A percentile compares a stretch with the other conserved stretches of the same genome.
Conservation (phyloP, 1,140 invertebrate genomes). For the Papilio helenus region DNA sequence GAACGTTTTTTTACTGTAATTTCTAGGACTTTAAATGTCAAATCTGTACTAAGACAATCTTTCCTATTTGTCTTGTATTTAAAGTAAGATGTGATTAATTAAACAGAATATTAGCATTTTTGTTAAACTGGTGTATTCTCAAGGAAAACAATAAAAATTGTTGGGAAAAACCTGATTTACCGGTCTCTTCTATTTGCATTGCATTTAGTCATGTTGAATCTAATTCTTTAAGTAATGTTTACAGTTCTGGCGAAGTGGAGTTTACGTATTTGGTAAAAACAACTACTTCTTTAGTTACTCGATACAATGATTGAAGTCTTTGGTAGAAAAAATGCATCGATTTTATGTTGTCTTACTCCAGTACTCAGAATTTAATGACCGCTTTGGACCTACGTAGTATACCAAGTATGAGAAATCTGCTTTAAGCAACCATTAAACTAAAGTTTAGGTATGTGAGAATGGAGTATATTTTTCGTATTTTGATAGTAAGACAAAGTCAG, state of each 20-base stretch:
- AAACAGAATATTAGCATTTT: background rate
- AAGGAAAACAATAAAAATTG: constrained; percentile 13
- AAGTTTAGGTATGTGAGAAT: no score
- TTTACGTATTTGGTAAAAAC: background rate
- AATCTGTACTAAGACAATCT: no score
- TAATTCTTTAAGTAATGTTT: background rate
- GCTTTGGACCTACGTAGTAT: background rate
- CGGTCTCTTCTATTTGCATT: background rate
- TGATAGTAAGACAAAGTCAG: no score
- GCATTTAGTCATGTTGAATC: constrained; percentile 8
- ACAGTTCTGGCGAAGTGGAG: background rate
- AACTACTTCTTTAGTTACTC: background rate
- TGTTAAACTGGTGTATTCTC: background rate
- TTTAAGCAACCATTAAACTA: no score
- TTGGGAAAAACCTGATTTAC: constrained; percentile 31
- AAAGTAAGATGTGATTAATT: no score
- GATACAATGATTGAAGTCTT: background rate
- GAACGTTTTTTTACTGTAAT: no score
- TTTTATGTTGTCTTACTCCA: background rate
- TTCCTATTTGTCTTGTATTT: no score
- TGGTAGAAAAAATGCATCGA: background rate
- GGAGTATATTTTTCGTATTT: no score
- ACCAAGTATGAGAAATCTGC: no score
- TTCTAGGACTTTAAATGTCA: no score
- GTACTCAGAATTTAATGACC: background rate